Base-by-base conservation (phyloP, 1,140 invertebrate genomes). In the Bilobella aurantiaca region DNA sequence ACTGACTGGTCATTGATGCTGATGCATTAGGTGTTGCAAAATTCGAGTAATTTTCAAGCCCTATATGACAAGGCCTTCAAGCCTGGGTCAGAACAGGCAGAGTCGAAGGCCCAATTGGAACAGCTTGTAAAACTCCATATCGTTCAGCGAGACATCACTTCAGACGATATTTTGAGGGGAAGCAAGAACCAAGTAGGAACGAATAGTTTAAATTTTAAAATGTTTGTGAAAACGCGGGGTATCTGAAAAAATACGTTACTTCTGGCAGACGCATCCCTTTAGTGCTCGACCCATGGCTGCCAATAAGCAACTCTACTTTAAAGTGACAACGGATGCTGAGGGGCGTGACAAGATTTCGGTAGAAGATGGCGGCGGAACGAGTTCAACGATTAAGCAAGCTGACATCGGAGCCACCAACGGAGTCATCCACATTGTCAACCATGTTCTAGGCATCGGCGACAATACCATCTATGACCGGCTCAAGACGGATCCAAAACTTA, bases 351-450 rank as follows among this genome's bases (percentile, higher is more conserved):
- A 86, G 0, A 78, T 93, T 63, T 91, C 89, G 0, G 90, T 96
- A 8, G 49, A 18, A 5, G 91, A 93, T 77, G 91, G 90, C 12
- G 90, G 89, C n/a, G 92, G 92, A 21, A 91, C 94, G 0, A 95
- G 93, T 76, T 91, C 91, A 1, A 91, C 90, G 0, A 86, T 95
- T 56, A 81, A 90, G 8, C 88, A 91, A 66, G 84, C 91, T 0
- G 91, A 98, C 76, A 88, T 98, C 56, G 91, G 89, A 0, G 91
- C 92, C 29, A 92, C 88, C 1, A 95, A 98, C 77, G 94, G 94
- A 5, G 59, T 62, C 29, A 63, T 63, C 57, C 95, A 98, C 75
- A 91, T 97, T 68, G 94, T 98, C 71, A 91, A 98, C 76, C 83
- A 89, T 69, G 89, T 98, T 25, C 82, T 98, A 2, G 94, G 94